Percentiles rank a stretch among this genome's conserved stretches.
Evolutionary conservation across 2,888 invertebrate genomes (phyloP).

Genomic region (Dilophus febrilis): DNA sequence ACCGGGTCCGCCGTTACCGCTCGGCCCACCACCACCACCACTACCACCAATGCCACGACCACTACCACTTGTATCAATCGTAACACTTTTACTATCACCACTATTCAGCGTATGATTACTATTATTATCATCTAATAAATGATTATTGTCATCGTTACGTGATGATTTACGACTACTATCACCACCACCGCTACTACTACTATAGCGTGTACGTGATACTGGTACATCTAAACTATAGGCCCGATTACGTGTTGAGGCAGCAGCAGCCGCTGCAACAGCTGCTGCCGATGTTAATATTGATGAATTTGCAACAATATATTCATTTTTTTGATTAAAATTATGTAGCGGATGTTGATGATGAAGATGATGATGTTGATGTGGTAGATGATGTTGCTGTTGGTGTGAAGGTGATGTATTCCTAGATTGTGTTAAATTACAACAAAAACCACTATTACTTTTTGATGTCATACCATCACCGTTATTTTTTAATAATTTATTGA

Average conservation of each 20-base stretch:
- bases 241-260: constrained; percentile 19
- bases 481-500: constrained; percentile 5
- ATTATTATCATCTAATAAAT: constrained; percentile 20
- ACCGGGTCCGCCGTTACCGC: neutral
- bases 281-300: constrained; percentile 16
- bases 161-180: constrained; percentile 28
- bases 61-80: neutral
- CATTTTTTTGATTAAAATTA: too few relatives aligned
- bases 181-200: constrained; percentile 23
- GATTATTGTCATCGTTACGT: constrained; percentile 19
- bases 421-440: constrained; percentile 27
- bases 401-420: constrained; percentile 18
- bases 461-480: constrained; percentile 5
- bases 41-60: too few relatives aligned
- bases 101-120: constrained; percentile 22
- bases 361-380: constrained; percentile 5
- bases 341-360: neutral
- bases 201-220: constrained; percentile 18
- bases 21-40: too few relatives aligned
- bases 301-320: constrained; percentile 5
- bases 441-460: constrained; percentile 13
- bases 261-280: constrained; percentile 7
- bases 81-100: constrained; percentile 20
- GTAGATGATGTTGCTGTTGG: constrained; percentile 16
- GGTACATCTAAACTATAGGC: constrained; percentile 30